Percentiles rank a stretch among this genome's conserved stretches.
Evolutionary conservation across 2,113 vertebrate genomes (phyloP).

Genomic region (Paradoxurus hermaphroditus): DNA sequence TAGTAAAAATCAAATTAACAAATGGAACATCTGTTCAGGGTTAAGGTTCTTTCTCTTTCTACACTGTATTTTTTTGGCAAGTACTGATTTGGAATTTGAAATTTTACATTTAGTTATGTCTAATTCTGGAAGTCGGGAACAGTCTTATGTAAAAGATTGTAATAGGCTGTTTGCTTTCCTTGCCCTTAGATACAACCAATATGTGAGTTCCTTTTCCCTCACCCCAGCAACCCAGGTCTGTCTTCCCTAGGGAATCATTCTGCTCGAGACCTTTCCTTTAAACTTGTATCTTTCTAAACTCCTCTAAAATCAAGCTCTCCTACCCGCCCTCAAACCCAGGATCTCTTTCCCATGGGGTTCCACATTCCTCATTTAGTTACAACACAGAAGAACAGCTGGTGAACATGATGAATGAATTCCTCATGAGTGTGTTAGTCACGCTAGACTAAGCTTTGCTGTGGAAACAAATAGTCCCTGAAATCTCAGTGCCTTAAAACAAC

Average conservation of each 20-base stretch:
- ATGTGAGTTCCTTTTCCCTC: neutral
- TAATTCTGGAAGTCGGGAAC: constrained; percentile 11
- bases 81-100: constrained; percentile 34
- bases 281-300: neutral
- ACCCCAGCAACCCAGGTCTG: neutral
- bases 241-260: neutral
- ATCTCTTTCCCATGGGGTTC: neutral
- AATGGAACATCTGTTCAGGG: constrained; percentile 36
- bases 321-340: neutral
- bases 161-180: neutral
- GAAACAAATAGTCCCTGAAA: neutral
- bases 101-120: neutral
- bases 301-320: neutral
- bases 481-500: neutral
- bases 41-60: constrained; percentile 22
- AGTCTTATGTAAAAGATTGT: neutral
- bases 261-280: neutral
- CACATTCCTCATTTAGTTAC: neutral
- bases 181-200: neutral
- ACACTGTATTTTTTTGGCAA: neutral
- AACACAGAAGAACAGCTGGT: neutral
- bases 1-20: constrained; percentile 59
- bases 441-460: neutral
- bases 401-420: neutral
- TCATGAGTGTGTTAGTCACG: neutral